Base-by-base conservation (phyloP, 2,113 vertebrate genomes). In the Malurus cyaneus region DNA sequence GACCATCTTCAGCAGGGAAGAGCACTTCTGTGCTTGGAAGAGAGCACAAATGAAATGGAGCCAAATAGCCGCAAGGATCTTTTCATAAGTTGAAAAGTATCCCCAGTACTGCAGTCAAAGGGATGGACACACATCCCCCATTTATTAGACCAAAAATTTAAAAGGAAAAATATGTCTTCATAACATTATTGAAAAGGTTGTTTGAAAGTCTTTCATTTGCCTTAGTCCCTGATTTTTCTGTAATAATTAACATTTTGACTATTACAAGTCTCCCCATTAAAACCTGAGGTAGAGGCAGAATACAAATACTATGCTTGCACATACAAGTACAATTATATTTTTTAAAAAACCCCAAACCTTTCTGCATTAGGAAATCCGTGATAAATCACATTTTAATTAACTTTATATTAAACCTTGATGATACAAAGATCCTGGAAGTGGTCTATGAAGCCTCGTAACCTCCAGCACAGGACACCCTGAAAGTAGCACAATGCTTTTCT, bases 401-500 rank as follows among this genome's bases (percentile, higher is more conserved):
- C 11, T 62, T 62, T 5, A 20, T 50, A 12, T 59, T 80, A 47
- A 73, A 87, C 15, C 26, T 36, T 25, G 46, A 69, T 21, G n/a
- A 41, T 29, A 12, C 10, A 69, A 62, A 80, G 3, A n/a, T 18
- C 41, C 78, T 72, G 59, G 19, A 79, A 85, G 17, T 3, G 5
- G 14, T 19, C n/a, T 28, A 1, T 31, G n/a, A 80, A 81, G 24
- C 9, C 18, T 3, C 2, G 5, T 9, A 69, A 6, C 18, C 26
- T 56, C 11, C 31, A 36, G 24, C 26, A 41, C 0, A n/a, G 44
- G 29, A 50, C 9, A 17, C 26, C 26, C 25, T 24, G 28, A 36
- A 74, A 36, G 14, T 5, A 52, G 18, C 1, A 12, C 17, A 34
- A 26, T 0, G 0, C 4, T 73, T 18, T 8, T 12, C 19, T 47